These are phyloP conservation scores for Alectura lathami DNA, from an alignment of 2,113 vertebrate species.

Conservation along the genomic window DNA sequence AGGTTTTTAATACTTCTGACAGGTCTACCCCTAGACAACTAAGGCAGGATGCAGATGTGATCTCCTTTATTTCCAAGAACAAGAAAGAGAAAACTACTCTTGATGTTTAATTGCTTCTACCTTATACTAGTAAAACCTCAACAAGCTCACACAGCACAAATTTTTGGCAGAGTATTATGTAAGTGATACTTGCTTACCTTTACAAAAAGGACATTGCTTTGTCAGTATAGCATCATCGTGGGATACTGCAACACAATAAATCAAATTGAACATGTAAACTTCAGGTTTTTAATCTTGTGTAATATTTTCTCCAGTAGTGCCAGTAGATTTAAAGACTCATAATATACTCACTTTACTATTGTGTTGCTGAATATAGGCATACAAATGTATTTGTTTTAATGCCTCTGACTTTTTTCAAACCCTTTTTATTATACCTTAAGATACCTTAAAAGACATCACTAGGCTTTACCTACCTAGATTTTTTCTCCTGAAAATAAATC, in stretches of 20 bases:
- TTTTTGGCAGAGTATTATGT: not conserved
- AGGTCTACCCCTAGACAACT: not conserved
- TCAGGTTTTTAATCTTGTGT: not conserved
- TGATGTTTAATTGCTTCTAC: not conserved
- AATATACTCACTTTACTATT: rapidly evolving
- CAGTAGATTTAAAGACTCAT: not conserved
- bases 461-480: not conserved
- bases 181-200: not conserved
- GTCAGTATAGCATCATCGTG: not conserved
- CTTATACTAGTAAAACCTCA: not conserved
- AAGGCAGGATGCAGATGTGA: not conserved
- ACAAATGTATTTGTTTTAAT: not conserved
- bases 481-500: not conserved
- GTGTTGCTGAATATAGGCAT: not conserved
- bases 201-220: not conserved
- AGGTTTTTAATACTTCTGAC: not conserved
- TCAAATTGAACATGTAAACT: not conserved
- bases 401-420: not conserved
- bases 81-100: not conserved
- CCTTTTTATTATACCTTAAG: not conserved
- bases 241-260: not conserved
- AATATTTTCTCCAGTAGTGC: not conserved
- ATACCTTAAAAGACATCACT: not conserved
- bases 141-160: not conserved
- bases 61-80: not conserved